Conservation (phyloP, 2,888 invertebrate genomes). For the Megastigmus dorsalis region DNA sequence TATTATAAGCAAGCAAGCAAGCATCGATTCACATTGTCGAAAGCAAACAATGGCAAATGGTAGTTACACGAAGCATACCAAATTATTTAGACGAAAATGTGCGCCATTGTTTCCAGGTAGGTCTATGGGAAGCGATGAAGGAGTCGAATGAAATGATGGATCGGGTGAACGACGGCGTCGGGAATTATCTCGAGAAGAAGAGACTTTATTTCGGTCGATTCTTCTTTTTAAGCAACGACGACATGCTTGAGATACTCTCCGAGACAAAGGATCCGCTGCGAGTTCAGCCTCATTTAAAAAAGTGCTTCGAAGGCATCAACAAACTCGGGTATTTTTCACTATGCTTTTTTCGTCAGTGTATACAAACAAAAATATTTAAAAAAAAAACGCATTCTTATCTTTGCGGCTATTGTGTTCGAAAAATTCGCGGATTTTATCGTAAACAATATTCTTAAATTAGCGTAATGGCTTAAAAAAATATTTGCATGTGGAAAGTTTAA, state of each 20-base stretch:
- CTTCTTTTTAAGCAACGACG: conserved; percentile 93
- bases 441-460: too few relatives aligned
- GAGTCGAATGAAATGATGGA: conserved; percentile 83
- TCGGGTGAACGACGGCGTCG: conserved; percentile 88
- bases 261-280: conserved; percentile 90
- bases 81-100: too few relatives aligned
- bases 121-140: conserved; percentile 82
- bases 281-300: conserved; percentile 90
- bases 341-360: not conserved
- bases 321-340: conserved; percentile 76
- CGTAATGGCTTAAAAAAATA: too few relatives aligned
- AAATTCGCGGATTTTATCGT: too few relatives aligned
- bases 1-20: too few relatives aligned
- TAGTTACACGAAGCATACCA: too few relatives aligned
- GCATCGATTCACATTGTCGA: too few relatives aligned
- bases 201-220: conserved; percentile 89
- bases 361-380: too few relatives aligned
- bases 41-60: too few relatives aligned
- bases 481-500: too few relatives aligned
- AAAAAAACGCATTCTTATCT: not conserved
- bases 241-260: conserved; percentile 91
- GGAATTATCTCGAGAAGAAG: conserved; percentile 89
- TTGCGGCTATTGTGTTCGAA: not conserved
- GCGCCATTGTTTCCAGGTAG: conserved; percentile 69
- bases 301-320: conserved; percentile 91